Evolutionary conservation across 2,888 invertebrate species (phyloP), one percentile per base, ranked within the genome.

Genomic region (Macrophya alboannulata): DNA sequence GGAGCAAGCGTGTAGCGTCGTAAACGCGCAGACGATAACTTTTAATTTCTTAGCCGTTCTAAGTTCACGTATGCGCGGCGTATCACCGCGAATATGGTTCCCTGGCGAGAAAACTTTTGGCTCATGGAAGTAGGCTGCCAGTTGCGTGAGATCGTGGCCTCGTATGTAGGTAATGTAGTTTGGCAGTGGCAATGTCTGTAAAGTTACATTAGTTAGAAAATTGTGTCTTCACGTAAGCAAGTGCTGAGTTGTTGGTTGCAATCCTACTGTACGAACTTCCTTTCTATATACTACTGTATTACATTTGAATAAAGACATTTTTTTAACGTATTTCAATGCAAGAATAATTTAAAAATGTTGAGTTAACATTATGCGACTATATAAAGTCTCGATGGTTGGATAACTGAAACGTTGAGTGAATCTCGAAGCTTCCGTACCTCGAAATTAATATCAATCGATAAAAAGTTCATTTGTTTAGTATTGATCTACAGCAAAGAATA

Each of bases 61-160:
- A 77, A 55, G 77, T 81, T 62, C 81, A 81, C 81, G 81, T 81
- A 81, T 62, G 62, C 81, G 59, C 62, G 43, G 62, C 79, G 40
- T 43, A 62, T 81, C n/a, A 62, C 43, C 62, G 17, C 25, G 43
- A 43, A 21, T 51, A 81, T 81, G 59, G 62, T 51, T 81, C 81
- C 81, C 81, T 43, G 43, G 81, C 43, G 81, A 40, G 43, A 62
- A 43, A 45, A 81, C 59, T 81, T 59, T 62, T 62, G 40, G 40
- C 43, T 81, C 62, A 21, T 43, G 81, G 43, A 45, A 62, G 62
- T 59, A 10, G 81, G 40, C 40, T 62, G 59, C 62, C 48, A 59
- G 21, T 59, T 79, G 79, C 40, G 40, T 51, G 21, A 81, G 81
- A 81, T 59, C 81, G 25, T 59, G 62, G 62, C 43, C n/a, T 62